A percentile compares a stretch with the other conserved stretches of the same genome.
phyloP scores from a whole-genome alignment of 2,797 vertebrate species.

The Enteromius viviparus region DNA sequence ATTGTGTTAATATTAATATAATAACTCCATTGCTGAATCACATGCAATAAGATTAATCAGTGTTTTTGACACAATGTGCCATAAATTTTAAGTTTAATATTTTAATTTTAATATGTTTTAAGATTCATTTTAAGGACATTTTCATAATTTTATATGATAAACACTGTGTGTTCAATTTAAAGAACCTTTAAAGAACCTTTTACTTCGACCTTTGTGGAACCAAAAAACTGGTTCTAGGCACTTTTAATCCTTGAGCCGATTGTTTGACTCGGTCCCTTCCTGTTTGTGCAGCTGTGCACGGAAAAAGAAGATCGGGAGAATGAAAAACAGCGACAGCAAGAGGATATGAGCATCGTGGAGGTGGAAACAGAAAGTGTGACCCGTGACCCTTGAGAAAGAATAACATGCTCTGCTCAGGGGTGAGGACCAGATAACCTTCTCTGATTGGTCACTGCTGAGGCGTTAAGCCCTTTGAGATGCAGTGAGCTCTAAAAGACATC shows the following conservation, averaged over 20 bases:
- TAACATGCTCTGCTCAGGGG: conserved; percentile 67
- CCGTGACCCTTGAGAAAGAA: conserved; percentile 68
- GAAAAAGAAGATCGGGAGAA: conserved; percentile 25
- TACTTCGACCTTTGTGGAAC: too few species aligned
- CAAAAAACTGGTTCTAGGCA: conserved; percentile 11
- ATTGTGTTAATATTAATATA: too few species aligned
- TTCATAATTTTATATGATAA: too few species aligned
- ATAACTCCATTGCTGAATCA: not conserved
- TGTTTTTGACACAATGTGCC: not conserved
- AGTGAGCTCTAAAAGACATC: conserved; percentile 70
- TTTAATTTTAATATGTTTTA: too few species aligned
- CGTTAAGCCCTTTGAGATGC: conserved; percentile 68
- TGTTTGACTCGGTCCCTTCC: conserved; percentile 51
- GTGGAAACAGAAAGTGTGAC: conserved; percentile 68
- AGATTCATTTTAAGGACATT: too few species aligned
- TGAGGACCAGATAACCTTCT: conserved; percentile 65
- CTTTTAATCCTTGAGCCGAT: conserved; percentile 51
- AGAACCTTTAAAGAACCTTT: too few species aligned
- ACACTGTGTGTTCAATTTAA: not conserved
- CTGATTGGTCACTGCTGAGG: conserved; percentile 66
- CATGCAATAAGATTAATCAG: not conserved
- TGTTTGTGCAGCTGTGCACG: conserved; percentile 59
- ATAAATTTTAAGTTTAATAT: too few species aligned
- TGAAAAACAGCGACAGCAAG: conserved; percentile 54
- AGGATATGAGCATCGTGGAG: conserved; percentile 49